Evolutionary conservation across 2,888 invertebrate species (phyloP).

Genomic region (Drosophila nigricruria): DNA sequence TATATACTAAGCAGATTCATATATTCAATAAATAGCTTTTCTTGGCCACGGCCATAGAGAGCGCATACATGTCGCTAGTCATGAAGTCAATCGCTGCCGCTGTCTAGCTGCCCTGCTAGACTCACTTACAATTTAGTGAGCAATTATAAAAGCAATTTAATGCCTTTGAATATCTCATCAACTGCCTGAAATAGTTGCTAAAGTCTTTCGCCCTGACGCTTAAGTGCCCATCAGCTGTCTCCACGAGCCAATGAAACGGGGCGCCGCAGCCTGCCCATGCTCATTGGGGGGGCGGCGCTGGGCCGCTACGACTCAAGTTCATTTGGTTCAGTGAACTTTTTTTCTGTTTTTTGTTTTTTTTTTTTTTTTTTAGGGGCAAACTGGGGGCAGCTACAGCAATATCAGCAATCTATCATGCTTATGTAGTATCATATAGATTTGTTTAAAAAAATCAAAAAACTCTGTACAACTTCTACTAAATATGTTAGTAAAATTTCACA

Average conservation of each 20-base stretch:
- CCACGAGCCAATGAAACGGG: neutral
- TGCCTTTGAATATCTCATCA: slow-evolving; percentile 23
- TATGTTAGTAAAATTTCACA: neutral
- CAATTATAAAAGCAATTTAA: slow-evolving; percentile 42
- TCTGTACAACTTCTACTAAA: neutral
- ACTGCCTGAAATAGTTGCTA: slow-evolving; percentile 21
- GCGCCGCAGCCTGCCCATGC: neutral
- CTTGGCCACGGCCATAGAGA: slow-evolving; percentile 60
- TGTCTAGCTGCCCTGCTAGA: neutral
- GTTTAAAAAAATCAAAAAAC: neutral
- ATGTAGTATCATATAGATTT: neutral
- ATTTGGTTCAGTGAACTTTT: slow-evolving; percentile 47
- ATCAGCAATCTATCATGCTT: neutral
- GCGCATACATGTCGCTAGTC: neutral
- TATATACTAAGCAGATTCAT: slow-evolving; percentile 1
- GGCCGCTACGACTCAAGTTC: slow-evolving; percentile 30
- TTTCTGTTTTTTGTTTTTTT: neutral
- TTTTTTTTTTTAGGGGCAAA: slow-evolving; percentile 4
- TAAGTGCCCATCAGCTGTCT: slow-evolving; percentile 41
- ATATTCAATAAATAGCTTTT: slow-evolving; percentile 31
- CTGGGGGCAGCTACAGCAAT: neutral
- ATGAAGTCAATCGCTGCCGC: neutral
- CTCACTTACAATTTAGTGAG: slow-evolving; percentile 25
- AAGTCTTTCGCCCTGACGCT: slow-evolving; percentile 32
- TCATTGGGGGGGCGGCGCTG: neutral